Conservation (phyloP, 1,140 invertebrate genomes). For the Zaprionus africanus region DNA sequence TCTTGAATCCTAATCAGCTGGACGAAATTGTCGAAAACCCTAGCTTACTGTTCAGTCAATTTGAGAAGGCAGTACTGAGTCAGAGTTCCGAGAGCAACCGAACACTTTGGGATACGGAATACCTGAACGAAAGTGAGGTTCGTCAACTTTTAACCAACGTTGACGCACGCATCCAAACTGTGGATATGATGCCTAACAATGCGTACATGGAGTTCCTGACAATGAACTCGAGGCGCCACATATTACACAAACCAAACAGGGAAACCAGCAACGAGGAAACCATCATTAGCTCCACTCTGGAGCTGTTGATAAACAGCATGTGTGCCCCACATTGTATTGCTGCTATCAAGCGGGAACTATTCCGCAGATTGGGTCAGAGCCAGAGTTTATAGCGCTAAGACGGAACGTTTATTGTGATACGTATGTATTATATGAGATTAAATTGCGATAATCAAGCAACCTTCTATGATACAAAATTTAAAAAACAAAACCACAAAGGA, state of each 20-base stretch:
- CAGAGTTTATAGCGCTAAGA: conserved; percentile 35
- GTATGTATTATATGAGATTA: conserved; percentile 69
- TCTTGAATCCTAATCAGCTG: conserved; percentile 80
- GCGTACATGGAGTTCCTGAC: conserved; percentile 40
- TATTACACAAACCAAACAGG: not conserved
- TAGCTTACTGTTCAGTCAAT: conserved; percentile 55
- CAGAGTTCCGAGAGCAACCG: conserved; percentile 23
- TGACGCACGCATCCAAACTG: not conserved
- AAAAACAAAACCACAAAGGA: conserved; percentile 34
- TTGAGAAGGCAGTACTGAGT: conserved; percentile 49
- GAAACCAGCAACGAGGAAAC: not conserved
- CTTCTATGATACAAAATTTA: conserved; percentile 55
- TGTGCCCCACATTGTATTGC: conserved; percentile 61
- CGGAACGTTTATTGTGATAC: conserved; percentile 69
- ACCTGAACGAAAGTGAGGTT: conserved; percentile 38
- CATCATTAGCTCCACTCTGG: conserved; percentile 56
- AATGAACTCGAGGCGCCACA: conserved; percentile 38
- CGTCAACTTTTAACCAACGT: not conserved
- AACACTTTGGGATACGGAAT: conserved; percentile 50
- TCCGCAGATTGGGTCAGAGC: conserved; percentile 37
- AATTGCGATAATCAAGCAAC: conserved; percentile 63
- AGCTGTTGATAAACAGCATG: conserved; percentile 64
- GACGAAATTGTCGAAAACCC: conserved; percentile 42
- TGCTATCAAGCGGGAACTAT: conserved; percentile 61
- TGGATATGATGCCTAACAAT: conserved; percentile 53